phyloP scores from a whole-genome alignment of 2,797 vertebrate genomes.

The Erpetoichthys calabaricus region DNA sequence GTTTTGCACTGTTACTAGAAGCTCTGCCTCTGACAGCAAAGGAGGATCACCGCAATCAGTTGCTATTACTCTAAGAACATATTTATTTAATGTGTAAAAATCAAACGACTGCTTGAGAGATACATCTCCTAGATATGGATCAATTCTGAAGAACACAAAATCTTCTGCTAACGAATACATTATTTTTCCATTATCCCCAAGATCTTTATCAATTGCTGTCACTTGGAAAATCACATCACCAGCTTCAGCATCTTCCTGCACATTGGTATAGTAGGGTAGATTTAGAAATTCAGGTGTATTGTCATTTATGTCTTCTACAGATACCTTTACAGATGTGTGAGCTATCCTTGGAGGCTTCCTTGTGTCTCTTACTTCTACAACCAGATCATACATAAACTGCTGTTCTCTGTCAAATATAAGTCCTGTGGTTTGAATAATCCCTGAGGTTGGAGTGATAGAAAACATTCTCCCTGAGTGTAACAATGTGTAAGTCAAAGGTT shows the following conservation, averaged over 20 bases:
- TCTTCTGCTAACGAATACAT: constrained; percentile 71
- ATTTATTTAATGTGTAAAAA: constrained; percentile 79
- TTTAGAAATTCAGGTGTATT: constrained; percentile 75
- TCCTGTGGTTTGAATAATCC: constrained; percentile 71
- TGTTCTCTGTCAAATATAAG: constrained; percentile 73
- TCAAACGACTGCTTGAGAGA: constrained; percentile 80
- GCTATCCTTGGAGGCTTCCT: constrained; percentile 64
- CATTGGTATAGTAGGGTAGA: constrained; percentile 65
- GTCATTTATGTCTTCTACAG: constrained; percentile 81
- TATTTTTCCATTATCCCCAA: constrained; percentile 65
- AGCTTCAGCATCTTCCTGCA: constrained; percentile 74
- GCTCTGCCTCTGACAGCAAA: constrained; percentile 49
- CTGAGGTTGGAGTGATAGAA: constrained; percentile 59
- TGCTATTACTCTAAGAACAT: constrained; percentile 64
- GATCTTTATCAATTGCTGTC: constrained; percentile 67
- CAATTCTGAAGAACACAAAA: constrained; percentile 75
- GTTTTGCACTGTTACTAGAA: constrained; percentile 76
- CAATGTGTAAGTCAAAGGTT: constrained; percentile 67
- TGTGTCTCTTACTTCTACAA: constrained; percentile 69
- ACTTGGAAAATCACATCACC: constrained; percentile 88
- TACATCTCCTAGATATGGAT: constrained; percentile 77
- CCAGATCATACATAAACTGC: constrained; percentile 56
- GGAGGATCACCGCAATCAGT: constrained; percentile 64
- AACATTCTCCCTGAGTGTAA: constrained; percentile 70
- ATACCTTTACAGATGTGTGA: constrained; percentile 64